phyloP scores from a whole-genome alignment of 2,797 vertebrate genomes.

The Netta rufina region DNA sequence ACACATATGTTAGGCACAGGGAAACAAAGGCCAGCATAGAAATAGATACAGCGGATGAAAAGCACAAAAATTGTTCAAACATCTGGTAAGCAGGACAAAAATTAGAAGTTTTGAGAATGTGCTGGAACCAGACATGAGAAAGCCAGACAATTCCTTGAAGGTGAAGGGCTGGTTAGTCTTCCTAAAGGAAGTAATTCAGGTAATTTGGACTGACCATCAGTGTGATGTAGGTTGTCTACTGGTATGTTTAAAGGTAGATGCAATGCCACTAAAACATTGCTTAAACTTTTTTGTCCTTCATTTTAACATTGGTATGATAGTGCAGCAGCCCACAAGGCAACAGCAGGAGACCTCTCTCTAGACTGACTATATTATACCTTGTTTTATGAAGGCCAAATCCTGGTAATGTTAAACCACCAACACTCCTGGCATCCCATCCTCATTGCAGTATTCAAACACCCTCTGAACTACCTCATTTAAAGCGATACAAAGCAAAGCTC shows the following conservation, averaged over 20 bases:
- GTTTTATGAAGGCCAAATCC: not conserved
- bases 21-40: not conserved
- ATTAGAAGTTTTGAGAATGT: not conserved
- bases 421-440: not conserved
- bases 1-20: accelerated
- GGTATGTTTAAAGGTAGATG: not conserved
- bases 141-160: not conserved
- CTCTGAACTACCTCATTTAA: not conserved
- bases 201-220: not conserved
- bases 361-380: not conserved
- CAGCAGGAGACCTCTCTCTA: not conserved
- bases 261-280: not conserved
- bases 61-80: not conserved
- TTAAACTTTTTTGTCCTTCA: not conserved
- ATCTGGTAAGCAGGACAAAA: not conserved
- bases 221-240: not conserved
- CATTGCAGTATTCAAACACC: not conserved
- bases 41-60: not conserved
- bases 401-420: not conserved
- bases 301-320: not conserved
- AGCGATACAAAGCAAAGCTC: not conserved
- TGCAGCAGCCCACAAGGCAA: not conserved
- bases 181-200: not conserved
- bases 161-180: not conserved
- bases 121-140: not conserved